phyloP scores from a whole-genome alignment of 2,888 invertebrate species.

The Myopa testacea region DNA sequence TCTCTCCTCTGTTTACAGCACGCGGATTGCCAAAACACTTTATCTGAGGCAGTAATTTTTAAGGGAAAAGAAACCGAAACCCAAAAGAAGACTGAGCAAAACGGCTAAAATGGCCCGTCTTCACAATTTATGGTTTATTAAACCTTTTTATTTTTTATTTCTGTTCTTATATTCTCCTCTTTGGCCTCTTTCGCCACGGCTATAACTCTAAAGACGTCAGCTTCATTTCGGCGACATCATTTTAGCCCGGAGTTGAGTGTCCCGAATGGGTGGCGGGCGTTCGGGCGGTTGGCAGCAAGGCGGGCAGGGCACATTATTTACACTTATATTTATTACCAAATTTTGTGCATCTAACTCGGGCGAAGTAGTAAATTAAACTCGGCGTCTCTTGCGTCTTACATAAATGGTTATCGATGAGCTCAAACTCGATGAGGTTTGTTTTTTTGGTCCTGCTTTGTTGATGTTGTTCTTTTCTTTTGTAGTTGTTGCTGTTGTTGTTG shows the following conservation, averaged over 20 bases:
- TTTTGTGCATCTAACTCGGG: constrained; percentile 3
- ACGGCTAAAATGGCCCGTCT: constrained; percentile 2
- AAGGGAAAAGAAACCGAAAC: too few relatives aligned
- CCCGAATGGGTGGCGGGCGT: not conserved
- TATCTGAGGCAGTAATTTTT: too few relatives aligned
- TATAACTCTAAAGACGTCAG: constrained; percentile 2
- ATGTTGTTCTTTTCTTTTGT: too few relatives aligned
- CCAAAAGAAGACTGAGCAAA: not conserved
- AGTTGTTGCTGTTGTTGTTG: not conserved
- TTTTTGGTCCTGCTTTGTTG: too few relatives aligned
- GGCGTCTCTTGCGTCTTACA: not conserved
- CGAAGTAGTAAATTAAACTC: constrained; percentile 23
- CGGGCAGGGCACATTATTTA: not conserved
- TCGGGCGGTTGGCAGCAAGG: too few relatives aligned
- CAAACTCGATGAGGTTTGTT: not conserved
- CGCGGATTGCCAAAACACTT: too few relatives aligned
- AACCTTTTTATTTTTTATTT: constrained; percentile 11
- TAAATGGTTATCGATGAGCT: constrained; percentile 9
- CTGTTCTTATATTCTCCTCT: not conserved
- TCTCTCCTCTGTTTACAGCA: too few relatives aligned
- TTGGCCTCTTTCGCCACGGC: not conserved
- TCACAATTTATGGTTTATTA: constrained; percentile 29
- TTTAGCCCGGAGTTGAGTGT: not conserved
- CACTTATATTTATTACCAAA: constrained; percentile 18
- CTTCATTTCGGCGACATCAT: constrained; percentile 21